phyloP scores from a whole-genome alignment of 1,140 invertebrate species.

The Lepidotrigona ventralis region DNA sequence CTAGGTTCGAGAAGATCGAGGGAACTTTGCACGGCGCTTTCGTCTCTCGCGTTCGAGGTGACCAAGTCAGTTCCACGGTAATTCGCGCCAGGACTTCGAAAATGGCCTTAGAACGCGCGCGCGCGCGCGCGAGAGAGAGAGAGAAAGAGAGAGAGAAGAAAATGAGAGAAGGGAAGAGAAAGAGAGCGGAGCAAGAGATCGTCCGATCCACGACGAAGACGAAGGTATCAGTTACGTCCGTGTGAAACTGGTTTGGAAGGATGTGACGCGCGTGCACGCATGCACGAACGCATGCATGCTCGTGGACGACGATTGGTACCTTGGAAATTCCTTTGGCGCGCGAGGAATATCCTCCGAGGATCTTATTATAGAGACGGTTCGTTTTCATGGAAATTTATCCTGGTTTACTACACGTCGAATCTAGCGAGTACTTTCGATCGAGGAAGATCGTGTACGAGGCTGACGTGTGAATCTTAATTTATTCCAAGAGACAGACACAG shows the following conservation, averaged over 20 bases:
- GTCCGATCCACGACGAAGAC: constrained; percentile 56
- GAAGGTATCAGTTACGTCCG: constrained; percentile 71
- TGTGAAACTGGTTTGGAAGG: constrained; percentile 78
- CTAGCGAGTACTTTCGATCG: constrained; percentile 6
- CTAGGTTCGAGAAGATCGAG: not conserved
- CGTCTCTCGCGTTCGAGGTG: constrained; percentile 20
- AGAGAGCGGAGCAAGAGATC: constrained; percentile 61
- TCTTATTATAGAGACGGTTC: constrained; percentile 8
- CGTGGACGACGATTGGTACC: constrained; percentile 52
- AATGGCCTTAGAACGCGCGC: constrained; percentile 38
- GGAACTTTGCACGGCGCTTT: not conserved
- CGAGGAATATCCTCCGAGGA: constrained; percentile 16
- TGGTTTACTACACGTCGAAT: not conserved
- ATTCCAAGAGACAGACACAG: not conserved
- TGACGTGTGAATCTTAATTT: not conserved
- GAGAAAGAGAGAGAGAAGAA: constrained; percentile 34
- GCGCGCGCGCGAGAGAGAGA: too few relatives aligned
- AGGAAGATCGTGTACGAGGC: too few relatives aligned
- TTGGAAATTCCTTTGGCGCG: constrained; percentile 68
- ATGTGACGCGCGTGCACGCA: constrained; percentile 69
- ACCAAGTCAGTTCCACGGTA: constrained; percentile 20
- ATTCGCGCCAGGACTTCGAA: constrained; percentile 55
- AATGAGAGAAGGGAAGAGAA: constrained; percentile 50
- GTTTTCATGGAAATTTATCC: constrained; percentile 6
- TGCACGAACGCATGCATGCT: constrained; percentile 50